Evolutionary conservation across 1,140 invertebrate species (phyloP).

Genomic region (Bombus haemorrhoidalis): DNA sequence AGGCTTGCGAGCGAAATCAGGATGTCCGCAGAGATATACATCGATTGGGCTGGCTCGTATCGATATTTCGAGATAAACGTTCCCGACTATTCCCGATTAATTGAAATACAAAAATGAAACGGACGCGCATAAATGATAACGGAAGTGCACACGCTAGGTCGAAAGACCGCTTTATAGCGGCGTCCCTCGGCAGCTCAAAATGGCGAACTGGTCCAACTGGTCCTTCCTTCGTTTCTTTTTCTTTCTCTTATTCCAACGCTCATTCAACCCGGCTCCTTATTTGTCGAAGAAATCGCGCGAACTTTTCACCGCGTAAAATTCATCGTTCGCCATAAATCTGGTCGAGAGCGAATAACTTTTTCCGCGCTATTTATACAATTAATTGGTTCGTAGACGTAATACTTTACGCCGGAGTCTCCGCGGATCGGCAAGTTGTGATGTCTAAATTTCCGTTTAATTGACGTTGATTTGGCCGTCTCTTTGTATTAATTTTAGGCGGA

Average conservation of each 20-base stretch:
- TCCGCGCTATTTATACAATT: neutral
- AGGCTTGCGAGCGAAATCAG: neutral
- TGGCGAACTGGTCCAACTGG: constrained; percentile 72
- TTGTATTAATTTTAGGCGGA: constrained; percentile 66
- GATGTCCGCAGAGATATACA: neutral
- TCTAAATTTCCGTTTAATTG: constrained; percentile 48
- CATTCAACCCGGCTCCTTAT: constrained; percentile 41
- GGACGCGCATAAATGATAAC: neutral
- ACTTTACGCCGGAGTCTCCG: neutral
- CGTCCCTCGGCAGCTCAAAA: constrained; percentile 54
- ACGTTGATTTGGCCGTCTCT: constrained; percentile 53
- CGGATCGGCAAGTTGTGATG: too few species aligned
- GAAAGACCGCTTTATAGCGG: constrained; percentile 28
- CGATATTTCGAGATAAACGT: neutral
- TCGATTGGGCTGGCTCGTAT: neutral
- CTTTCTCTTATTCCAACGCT: constrained; percentile 43
- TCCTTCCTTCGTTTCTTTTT: constrained; percentile 44
- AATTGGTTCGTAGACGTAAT: neutral
- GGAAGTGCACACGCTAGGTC: neutral
- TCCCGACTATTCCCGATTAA: neutral
- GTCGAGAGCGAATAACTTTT: neutral
- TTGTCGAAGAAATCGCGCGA: constrained; percentile 16
- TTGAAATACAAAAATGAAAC: constrained; percentile 4
- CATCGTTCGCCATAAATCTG: neutral
- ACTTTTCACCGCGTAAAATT: neutral